Conservation (phyloP, 2,888 invertebrate genomes). For the Cactoblastis cactorum region DNA sequence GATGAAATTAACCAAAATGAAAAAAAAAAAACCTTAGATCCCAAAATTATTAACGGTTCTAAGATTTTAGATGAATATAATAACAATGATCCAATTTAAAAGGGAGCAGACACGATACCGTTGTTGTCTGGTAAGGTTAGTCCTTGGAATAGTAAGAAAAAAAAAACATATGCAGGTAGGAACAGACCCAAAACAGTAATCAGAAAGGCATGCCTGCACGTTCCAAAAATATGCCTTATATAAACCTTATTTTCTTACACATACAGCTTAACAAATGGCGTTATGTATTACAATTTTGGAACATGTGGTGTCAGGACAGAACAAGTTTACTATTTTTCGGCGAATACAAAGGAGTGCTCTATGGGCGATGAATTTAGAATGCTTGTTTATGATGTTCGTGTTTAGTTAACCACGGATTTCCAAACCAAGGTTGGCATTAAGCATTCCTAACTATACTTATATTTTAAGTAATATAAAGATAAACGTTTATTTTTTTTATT, state of each 20-base stretch:
- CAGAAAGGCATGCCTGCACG: constrained; percentile 25
- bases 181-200: constrained; percentile 35
- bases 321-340: neutral
- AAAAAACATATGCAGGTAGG: constrained; percentile 43
- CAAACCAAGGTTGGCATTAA: no score
- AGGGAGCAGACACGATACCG: constrained; percentile 22
- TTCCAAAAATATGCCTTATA: neutral
- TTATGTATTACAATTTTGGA: neutral
- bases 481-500: no score
- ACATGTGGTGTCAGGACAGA: constrained; percentile 7
- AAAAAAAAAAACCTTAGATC: neutral
- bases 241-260: neutral
- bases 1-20: constrained; percentile 9
- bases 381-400: neutral
- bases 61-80: neutral
- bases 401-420: neutral
- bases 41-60: neutral
- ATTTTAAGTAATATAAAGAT: no score
- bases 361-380: neutral
- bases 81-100: constrained; percentile 9
- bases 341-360: constrained; percentile 7
- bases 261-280: neutral
- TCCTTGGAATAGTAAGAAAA: constrained; percentile 37
- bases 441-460: no score
- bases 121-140: constrained; percentile 30